Base-by-base conservation (phyloP, 2,113 vertebrate genomes). In the Calonectris borealis region DNA sequence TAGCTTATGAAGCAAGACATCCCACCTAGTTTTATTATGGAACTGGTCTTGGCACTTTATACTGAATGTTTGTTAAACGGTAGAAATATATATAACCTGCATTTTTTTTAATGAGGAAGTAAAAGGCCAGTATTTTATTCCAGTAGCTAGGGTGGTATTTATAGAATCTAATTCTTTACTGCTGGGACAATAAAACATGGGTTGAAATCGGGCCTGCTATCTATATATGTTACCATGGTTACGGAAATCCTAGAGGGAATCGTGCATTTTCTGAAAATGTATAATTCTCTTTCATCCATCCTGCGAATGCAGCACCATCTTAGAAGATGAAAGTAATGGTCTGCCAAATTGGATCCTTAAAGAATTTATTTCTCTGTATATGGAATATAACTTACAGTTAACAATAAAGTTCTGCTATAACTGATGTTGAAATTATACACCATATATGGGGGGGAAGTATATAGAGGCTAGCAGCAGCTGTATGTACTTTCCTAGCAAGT, bases 181-280 rank as follows among this genome's bases (percentile, higher is more conserved):
- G 70, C 83, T 72, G 77, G 62, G 93, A 76, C 80, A 77, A 58
- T 86, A 91, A 94, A 76, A n/a, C 24, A 36, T 0, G 4, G 61
- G 51, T 49, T 96, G 92, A 84, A 90, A 86, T 22, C 62, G 79
- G 65, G 52, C 66, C 86, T 90, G 95, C 71, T 76, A 34, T 66
- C 77, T 94, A 1, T 75, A 5, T 18, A 6, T 71, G 92, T 97
- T 95, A 26, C 95, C 83, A 83, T 93, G 94, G 93, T 51, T 88
- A 90, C 94, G 32, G 78, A 54, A 88, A 86, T 62, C 89, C 73
- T 60, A 49, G 38, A 62, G 46, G 82, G 58, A 88, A 48, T 22
- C 6, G 9, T 42, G 29, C 3, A 25, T 66, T 29, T 78, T 87
- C 77, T 83, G 79, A 48, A 92, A 93, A 88, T 16, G 44, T 29